Base-by-base conservation (phyloP, 2,113 vertebrate species). In the Ptilorrhoa leucosticta region DNA sequence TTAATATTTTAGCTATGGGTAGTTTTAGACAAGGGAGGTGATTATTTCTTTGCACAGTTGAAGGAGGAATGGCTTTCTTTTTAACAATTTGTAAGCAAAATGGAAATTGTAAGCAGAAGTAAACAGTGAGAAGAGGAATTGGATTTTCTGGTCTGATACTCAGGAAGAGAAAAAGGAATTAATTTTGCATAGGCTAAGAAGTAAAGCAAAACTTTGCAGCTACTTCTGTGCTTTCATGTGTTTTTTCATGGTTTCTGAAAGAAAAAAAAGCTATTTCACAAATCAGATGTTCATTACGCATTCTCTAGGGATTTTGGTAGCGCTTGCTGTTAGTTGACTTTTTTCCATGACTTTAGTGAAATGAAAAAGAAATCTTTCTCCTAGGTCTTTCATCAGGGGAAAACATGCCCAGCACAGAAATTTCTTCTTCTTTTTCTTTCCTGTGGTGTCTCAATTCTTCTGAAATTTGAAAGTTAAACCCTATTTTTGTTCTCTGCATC, bases 141-240 rank as follows among this genome's bases (percentile, higher is more conserved):
- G 64, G 3, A 7, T 92, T 83, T 83, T 95, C 44, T 83, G 42
- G 57, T 56, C 86, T 61, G 63, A 91, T 77, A 42, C 77, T 95
- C 57, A 88, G 89, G 81, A 89, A 95, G 83, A 95, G 92, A 95
- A 97, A 97, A 97, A 68, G 94, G 94, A 95, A 92, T 96, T 94
- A 50, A 85, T 96, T 96, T 88, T 94, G 87, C 33, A 79, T 42
- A 61, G 65, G 27, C 69, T 80, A 53, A 94, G 82, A 87, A 93
- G 69, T 53, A 83, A 86, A 72, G 50, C 4, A 58, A 51, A 78
- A 50, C 31, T 54, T 65, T 70, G 70, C 40, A 79, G 73, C 60
- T 82, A 26, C n/a, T 89, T 84, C 19, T 90, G 19, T 72, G 40
- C 11, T 81, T 79, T 58, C 27, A 11, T 54, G 8, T 10, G 3